Conservation (phyloP, 2,888 invertebrate genomes). For the Plagodis dolabraria region DNA sequence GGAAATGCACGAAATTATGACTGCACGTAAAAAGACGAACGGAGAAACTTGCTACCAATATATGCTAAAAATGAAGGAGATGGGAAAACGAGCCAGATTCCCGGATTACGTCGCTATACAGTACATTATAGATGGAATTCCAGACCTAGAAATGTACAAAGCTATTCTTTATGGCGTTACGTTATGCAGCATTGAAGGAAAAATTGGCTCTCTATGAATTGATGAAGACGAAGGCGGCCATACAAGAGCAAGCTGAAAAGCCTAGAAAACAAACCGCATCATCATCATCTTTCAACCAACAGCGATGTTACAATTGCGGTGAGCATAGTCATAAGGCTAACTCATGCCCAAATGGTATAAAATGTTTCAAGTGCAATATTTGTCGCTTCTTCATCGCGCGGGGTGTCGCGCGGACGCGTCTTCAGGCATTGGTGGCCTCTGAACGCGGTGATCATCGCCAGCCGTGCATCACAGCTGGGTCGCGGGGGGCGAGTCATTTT, state of each 20-base stretch:
- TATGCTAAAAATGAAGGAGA: constrained; percentile 21
- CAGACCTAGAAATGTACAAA: neutral
- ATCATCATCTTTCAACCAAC: neutral
- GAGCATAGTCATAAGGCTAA: neutral
- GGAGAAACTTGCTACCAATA: constrained; percentile 20
- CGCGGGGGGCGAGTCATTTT: too few species aligned
- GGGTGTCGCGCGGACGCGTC: too few species aligned
- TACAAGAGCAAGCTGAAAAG: neutral
- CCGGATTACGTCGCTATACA: constrained; percentile 23
- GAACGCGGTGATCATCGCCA: too few species aligned
- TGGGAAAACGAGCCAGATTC: constrained; percentile 14
- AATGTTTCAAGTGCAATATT: too few species aligned
- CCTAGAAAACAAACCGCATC: neutral
- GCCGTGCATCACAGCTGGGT: too few species aligned
- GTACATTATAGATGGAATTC: constrained; percentile 8
- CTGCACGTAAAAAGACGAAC: constrained; percentile 3
- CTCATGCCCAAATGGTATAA: neutral
- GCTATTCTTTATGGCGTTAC: constrained; percentile 1
- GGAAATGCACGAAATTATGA: constrained; percentile 25
- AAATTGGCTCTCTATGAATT: neutral
- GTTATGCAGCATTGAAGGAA: neutral
- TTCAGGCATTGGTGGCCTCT: too few species aligned
- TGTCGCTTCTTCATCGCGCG: too few species aligned
- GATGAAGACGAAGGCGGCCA: neutral
- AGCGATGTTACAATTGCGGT: neutral